These are phyloP conservation scores for Lacerta agilis DNA, from an alignment of 2,797 vertebrate genomes.

Conservation along the genomic window DNA sequence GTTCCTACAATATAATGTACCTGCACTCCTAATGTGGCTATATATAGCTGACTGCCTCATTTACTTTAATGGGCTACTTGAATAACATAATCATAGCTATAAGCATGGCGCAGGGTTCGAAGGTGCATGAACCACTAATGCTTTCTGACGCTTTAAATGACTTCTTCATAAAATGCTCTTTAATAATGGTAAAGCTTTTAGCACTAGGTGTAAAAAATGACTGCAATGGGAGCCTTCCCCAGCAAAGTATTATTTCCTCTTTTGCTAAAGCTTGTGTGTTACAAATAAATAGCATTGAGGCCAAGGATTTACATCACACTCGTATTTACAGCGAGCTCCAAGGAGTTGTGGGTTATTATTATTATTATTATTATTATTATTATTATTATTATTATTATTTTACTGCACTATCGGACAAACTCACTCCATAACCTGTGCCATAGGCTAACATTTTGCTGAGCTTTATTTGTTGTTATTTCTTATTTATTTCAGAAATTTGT, in stretches of 20 bases:
- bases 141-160: slow-evolving; percentile 78
- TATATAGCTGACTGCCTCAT: slow-evolving; percentile 80
- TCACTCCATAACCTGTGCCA: slow-evolving; percentile 53
- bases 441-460: slow-evolving; percentile 59
- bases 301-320: slow-evolving; percentile 64
- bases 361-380: too few relatives aligned
- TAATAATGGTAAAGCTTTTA: slow-evolving; percentile 77
- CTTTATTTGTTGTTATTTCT: too few relatives aligned
- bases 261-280: slow-evolving; percentile 64
- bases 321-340: slow-evolving; percentile 45
- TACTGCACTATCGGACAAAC: slow-evolving; percentile 37
- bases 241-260: slow-evolving; percentile 71
- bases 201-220: slow-evolving; percentile 75
- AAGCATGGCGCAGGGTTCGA: slow-evolving; percentile 73
- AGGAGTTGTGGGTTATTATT: slow-evolving; percentile 12
- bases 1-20: slow-evolving; percentile 72
- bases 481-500: too few relatives aligned
- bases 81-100: slow-evolving; percentile 81
- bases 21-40: slow-evolving; percentile 70
- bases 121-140: slow-evolving; percentile 71
- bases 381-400: too few relatives aligned
- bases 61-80: slow-evolving; percentile 81
- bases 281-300: slow-evolving; percentile 65
- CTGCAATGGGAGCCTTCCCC: slow-evolving; percentile 69
- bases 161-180: slow-evolving; percentile 78